Base-by-base conservation (phyloP, 2,113 vertebrate genomes). In the Aptenodytes patagonicus region DNA sequence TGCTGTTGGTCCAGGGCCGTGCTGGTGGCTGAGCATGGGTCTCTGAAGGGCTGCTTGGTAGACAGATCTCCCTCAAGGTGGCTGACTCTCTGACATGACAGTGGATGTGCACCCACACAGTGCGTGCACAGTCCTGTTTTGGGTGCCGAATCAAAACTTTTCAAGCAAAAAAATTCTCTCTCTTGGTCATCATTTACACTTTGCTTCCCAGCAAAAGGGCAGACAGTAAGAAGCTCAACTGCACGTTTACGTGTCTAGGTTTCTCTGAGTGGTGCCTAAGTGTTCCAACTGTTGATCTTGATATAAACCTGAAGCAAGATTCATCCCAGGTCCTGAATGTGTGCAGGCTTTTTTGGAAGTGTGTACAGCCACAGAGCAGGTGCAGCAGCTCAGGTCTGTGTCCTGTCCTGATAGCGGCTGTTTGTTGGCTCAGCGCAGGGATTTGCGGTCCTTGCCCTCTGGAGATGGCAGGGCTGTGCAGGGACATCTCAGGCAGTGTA, bases 1-100 rank as follows among this genome's bases (percentile, higher is more conserved):
- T 21, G 51, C 47, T 2, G 0, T 1, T 34, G 62, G 46, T 24
- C 52, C 38, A 3, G 7, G 31, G 60, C 57, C 13, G 0, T 16
- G 49, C 57, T 24, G 38, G 21, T 25, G 58, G 55, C 72, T 70
- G 60, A 70, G 54, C 0, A 0, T 14, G 76, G 15, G 34, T 57
- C 40, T 72, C 69, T 6, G 12, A 64, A 68, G 40, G 44, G 58
- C 70, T 57, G 34, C 54, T 47, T 25, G 81, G 62, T 19, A 55
- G 32, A 15, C 17, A 28, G 46, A 17, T 61, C 17, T 47, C 80
- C 58, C 36, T 89, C 29, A 6, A 9, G 66, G 52, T 55, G 80
- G 31, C 42, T 71, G 79, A 34, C 61, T 16, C 77, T 58, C 20
- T 46, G 25, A 14, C 1, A 21, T 78, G 58, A 13, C 32, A 25